Percentiles rank a stretch among this genome's conserved stretches.
phyloP scores from a whole-genome alignment of 2,113 vertebrate genomes.

The Chloebia gouldiae region DNA sequence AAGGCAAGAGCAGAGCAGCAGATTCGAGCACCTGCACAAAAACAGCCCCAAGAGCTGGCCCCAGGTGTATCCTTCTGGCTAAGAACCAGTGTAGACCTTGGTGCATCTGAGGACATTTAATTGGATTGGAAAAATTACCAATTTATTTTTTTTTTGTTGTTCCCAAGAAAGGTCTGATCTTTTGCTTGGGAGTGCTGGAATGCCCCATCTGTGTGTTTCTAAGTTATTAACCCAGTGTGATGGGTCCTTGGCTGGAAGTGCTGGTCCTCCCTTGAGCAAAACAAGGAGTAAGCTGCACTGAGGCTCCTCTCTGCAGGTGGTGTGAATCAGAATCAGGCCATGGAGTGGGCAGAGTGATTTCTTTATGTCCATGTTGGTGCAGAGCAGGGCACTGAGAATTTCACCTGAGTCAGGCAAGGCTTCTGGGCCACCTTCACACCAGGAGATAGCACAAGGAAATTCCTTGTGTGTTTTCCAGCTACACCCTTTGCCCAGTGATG shows the following conservation, averaged over 20 bases:
- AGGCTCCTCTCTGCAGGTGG: background rate
- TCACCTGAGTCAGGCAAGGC: background rate
- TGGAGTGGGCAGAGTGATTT: background rate
- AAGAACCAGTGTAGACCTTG: background rate
- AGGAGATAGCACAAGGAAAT: background rate
- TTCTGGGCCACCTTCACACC: background rate
- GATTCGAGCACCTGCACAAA: background rate
- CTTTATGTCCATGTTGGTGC: background rate
- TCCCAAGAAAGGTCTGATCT: background rate
- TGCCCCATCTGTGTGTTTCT: background rate
- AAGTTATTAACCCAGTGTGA: background rate
- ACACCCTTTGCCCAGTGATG: fast-evolving
- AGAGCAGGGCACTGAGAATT: background rate
- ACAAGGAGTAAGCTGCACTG: background rate
- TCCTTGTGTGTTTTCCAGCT: background rate
- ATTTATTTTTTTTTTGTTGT: background rate
- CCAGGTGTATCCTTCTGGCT: background rate
- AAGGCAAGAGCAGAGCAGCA: background rate
- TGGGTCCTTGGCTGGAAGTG: background rate
- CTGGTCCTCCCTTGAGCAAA: background rate
- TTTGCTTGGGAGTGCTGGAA: background rate
- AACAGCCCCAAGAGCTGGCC: background rate
- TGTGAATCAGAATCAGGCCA: background rate
- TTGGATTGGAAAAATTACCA: background rate
- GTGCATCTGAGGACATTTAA: background rate